Percentiles rank a stretch among this genome's conserved stretches.
Evolutionary conservation across 2,113 vertebrate species (phyloP).

Genomic region (Nansenia antarctica): DNA sequence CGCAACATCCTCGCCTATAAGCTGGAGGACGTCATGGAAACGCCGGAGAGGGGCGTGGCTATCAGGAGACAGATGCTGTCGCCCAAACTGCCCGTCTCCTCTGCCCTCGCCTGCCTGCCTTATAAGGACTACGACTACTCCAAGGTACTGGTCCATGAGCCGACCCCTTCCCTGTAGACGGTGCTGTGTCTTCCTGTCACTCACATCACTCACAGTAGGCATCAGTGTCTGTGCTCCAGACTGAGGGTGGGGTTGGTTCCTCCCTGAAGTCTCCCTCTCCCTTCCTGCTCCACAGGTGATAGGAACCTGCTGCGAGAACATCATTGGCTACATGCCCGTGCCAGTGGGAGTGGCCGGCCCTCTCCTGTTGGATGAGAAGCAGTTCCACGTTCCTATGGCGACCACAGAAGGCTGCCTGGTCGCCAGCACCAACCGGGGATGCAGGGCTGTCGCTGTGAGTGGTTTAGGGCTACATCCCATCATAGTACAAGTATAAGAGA

Average conservation of each 20-base stretch:
- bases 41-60: conserved; percentile 88
- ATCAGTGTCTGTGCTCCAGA: no score
- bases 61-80: conserved; percentile 88
- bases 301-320: conserved; percentile 95
- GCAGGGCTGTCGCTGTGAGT: conserved; percentile 90
- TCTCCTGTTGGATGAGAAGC: conserved; percentile 84
- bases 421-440: conserved; percentile 94
- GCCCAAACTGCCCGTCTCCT: conserved; percentile 79
- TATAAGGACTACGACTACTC: conserved; percentile 93
- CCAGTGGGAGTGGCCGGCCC: conserved; percentile 97
- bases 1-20: conserved; percentile 89
- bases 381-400: conserved; percentile 92
- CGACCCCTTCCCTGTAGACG: neutral
- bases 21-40: conserved; percentile 87
- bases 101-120: conserved; percentile 83
- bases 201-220: neutral
- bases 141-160: conserved; percentile 72
- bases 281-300: conserved; percentile 79
- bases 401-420: conserved; percentile 97
- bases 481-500: no score
- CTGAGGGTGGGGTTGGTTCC: no score
- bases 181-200: neutral
- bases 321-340: conserved; percentile 96
- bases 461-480: neutral
- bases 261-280: neutral